Conservation (phyloP, 2,888 invertebrate genomes). For the Agrotis puta region DNA sequence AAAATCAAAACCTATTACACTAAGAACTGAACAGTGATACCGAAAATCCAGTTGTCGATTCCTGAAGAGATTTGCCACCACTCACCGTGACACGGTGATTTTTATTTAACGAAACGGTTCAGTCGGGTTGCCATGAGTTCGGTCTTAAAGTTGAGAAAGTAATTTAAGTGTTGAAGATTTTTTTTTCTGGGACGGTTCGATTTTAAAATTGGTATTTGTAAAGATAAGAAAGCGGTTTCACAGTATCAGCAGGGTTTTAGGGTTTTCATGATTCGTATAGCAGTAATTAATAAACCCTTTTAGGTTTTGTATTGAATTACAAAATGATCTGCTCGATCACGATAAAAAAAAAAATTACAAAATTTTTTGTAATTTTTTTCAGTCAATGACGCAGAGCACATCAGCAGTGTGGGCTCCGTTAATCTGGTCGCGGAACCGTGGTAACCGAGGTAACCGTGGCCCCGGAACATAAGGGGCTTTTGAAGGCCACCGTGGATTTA, state of each 20-base stretch:
- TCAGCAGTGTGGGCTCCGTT: no score
- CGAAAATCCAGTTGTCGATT: slow-evolving; percentile 68
- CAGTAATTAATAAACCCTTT: no score
- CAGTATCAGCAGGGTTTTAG: neutral
- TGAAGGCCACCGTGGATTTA: no score
- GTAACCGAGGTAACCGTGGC: no score
- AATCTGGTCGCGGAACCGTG: no score
- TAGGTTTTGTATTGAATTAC: no score
- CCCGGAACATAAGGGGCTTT: no score
- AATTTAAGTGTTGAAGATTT: slow-evolving; percentile 3
- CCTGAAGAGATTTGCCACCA: slow-evolving; percentile 65
- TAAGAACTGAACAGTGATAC: slow-evolving; percentile 7
- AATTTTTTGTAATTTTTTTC: no score
- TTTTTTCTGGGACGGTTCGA: neutral
- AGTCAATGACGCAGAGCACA: no score
- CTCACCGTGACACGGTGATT: slow-evolving; percentile 71
- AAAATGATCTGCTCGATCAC: no score
- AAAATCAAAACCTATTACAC: slow-evolving; percentile 24
- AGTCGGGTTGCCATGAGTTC: slow-evolving; percentile 53
- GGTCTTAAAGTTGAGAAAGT: slow-evolving; percentile 24
- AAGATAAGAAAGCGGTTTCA: no score
- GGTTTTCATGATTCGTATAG: neutral
- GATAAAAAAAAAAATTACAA: no score
- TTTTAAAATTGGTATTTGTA: neutral
- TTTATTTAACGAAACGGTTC: slow-evolving; percentile 69